A percentile compares a stretch with the other conserved stretches of the same genome.
Conservation (phyloP, 2,888 invertebrate species). For the Sceliomorpha sp. region DNA sequence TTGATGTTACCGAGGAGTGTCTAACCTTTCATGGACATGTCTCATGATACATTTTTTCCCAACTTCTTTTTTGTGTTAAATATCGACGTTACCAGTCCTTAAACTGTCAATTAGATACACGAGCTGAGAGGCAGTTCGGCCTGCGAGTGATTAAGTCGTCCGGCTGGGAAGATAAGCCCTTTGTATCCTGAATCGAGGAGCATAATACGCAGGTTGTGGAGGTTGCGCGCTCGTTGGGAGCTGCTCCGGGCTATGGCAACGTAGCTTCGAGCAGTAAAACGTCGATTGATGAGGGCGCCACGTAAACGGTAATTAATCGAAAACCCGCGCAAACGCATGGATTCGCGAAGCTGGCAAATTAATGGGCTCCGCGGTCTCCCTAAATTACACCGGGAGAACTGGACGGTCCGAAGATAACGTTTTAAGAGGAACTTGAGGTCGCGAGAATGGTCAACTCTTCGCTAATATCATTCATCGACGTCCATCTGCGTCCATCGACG, state of each 20-base stretch:
- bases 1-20: no score
- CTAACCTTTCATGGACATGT: slow-evolving; percentile 42
- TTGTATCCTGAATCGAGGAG: slow-evolving; percentile 53
- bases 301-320: slow-evolving; percentile 56
- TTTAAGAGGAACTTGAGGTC: slow-evolving; percentile 20
- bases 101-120: slow-evolving; percentile 58
- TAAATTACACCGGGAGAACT: slow-evolving; percentile 56
- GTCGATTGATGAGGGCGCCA: slow-evolving; percentile 52
- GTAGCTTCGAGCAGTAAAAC: slow-evolving; percentile 49
- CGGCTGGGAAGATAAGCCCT: slow-evolving; percentile 57
- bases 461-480: no score
- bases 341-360: slow-evolving; percentile 55
- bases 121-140: slow-evolving; percentile 49
- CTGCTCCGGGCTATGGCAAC: slow-evolving; percentile 44
- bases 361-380: slow-evolving; percentile 46
- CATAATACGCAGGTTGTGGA: slow-evolving; percentile 50
- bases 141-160: slow-evolving; percentile 57
- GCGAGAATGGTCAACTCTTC: slow-evolving; percentile 1
- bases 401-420: slow-evolving; percentile 52
- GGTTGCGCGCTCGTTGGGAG: slow-evolving; percentile 47
- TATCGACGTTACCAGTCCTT: slow-evolving; percentile 48
- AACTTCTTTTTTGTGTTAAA: slow-evolving; percentile 24
- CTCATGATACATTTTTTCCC: slow-evolving; percentile 33
- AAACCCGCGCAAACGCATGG: slow-evolving; percentile 45
- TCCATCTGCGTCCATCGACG: no score